Percentiles rank a stretch among this genome's conserved stretches.
Evolutionary conservation across 2,888 invertebrate species (phyloP).

Genomic region (Carcina quercana): DNA sequence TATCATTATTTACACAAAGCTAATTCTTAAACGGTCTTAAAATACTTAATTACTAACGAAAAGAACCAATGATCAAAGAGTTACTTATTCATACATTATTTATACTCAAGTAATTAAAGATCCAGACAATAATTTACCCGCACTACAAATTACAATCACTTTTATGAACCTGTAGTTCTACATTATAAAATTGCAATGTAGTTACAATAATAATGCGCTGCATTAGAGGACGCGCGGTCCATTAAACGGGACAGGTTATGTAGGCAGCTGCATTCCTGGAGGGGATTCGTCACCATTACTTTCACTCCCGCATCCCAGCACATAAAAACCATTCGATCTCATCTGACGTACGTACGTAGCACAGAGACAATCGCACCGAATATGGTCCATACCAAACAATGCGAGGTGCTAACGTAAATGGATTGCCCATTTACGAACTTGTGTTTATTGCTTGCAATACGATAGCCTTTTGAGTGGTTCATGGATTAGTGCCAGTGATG

Average conservation of each 20-base stretch:
- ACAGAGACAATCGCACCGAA: constrained; percentile 10
- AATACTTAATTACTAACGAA: no score
- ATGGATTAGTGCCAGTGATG: no score
- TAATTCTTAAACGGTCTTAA: no score
- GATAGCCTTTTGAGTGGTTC: constrained; percentile 7
- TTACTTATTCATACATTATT: no score
- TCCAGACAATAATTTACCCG: no score
- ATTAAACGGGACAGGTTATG: constrained; percentile 36
- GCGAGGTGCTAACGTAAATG: constrained; percentile 14
- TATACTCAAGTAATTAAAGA: no score
- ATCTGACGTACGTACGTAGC: neutral
- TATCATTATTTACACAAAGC: no score
- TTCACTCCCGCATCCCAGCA: constrained; percentile 23
- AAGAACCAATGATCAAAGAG: no score
- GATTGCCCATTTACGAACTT: constrained; percentile 12
- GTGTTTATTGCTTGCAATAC: constrained; percentile 2
- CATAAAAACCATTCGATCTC: neutral
- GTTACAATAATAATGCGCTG: constrained; percentile 4
- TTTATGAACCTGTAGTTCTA: constrained; percentile 1
- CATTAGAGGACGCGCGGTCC: constrained; percentile 24
- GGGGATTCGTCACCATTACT: constrained; percentile 29
- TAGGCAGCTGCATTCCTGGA: constrained; percentile 33
- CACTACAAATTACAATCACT: no score
- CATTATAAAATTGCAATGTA: constrained; percentile 11
- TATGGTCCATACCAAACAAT: constrained; percentile 13